Conservation (phyloP, 2,113 vertebrate genomes). For the Dicentrarchus labrax region DNA sequence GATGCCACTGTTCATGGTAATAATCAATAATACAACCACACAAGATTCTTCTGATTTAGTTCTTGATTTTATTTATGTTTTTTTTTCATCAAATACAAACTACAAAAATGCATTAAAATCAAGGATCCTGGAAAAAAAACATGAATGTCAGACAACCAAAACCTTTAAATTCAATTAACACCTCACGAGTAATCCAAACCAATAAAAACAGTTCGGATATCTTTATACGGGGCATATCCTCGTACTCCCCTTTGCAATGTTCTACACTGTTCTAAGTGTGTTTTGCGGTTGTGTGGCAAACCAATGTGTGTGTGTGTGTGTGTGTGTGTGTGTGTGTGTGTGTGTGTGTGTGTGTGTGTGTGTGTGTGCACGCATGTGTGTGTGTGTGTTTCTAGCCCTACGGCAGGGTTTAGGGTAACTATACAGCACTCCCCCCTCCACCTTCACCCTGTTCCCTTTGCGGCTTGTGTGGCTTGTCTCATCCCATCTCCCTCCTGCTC, state of each 20-base stretch:
- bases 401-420: slow-evolving; percentile 80
- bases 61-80: slow-evolving; percentile 50
- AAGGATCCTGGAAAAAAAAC: slow-evolving; percentile 6
- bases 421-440: slow-evolving; percentile 49
- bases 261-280: slow-evolving; percentile 46
- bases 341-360: slow-evolving; percentile 50
- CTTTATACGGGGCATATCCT: slow-evolving; percentile 24
- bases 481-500: slow-evolving; percentile 77
- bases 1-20: slow-evolving; percentile 13
- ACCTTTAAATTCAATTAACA: slow-evolving; percentile 32
- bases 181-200: neutral
- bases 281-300: slow-evolving; percentile 68
- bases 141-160: neutral
- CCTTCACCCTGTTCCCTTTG: slow-evolving; percentile 73
- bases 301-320: slow-evolving; percentile 33
- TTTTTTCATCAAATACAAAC: slow-evolving; percentile 32
- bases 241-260: slow-evolving; percentile 47
- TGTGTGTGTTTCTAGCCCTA: slow-evolving; percentile 69
- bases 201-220: slow-evolving; percentile 32
- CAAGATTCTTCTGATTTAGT: slow-evolving; percentile 22
- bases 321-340: slow-evolving; percentile 59
- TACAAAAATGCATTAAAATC: slow-evolving; percentile 6
- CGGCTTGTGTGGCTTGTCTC: slow-evolving; percentile 81
- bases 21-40: slow-evolving; percentile 50
- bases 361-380: slow-evolving; percentile 36